Evolutionary conservation across 2,888 invertebrate genomes (phyloP), one percentile per base, ranked within the genome.

Genomic region (Cynaeus angustus): DNA sequence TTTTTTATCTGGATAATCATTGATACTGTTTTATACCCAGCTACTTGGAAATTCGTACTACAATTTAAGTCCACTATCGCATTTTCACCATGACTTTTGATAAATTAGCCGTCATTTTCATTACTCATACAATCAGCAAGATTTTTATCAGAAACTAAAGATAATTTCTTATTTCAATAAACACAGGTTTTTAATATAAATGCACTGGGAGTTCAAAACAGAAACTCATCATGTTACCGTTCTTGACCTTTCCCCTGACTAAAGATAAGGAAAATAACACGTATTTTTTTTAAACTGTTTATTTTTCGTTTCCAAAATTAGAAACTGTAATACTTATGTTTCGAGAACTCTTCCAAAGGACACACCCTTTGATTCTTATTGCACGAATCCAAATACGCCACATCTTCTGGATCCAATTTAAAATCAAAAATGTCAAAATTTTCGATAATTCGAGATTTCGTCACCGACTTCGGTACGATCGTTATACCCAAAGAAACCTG

Each of bases 391-490:
- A 96, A 90, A 14, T 88, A 86, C 4, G 85, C 82, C 72, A 93
- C 82, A 77, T 96, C 95, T 53, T 92, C 92, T 0, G 85, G 77
- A 0, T 88, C 86, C 74, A 96, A 85, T 74, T 90, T 88, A 82
- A 96, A 95, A 85, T 94, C 92, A 74, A 92, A 90, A 8, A 95
- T 91, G 70, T 92, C 81, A 75, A 92, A 89, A 84, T 96, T 91
- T 79, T 91, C 88, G 58, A 87, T 86, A 81, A 94, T 91, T 77
- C 92, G 88, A 0, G 88, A 85, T 75, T 91, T 91, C 0, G 88
- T 94, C 10, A 94, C 93, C 0, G 94, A 94, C 83, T 96, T 96
- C 0, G 96, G 95, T 72, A 96, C 93, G 10, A 94, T 92, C 26
- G 75, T 68, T 45, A 84, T 79, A 1, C 84, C 82, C 66, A 83